These are phyloP conservation scores for Neoaliturus tenellus DNA, from an alignment of 2,888 invertebrate genomes.

Conservation along the genomic window DNA sequence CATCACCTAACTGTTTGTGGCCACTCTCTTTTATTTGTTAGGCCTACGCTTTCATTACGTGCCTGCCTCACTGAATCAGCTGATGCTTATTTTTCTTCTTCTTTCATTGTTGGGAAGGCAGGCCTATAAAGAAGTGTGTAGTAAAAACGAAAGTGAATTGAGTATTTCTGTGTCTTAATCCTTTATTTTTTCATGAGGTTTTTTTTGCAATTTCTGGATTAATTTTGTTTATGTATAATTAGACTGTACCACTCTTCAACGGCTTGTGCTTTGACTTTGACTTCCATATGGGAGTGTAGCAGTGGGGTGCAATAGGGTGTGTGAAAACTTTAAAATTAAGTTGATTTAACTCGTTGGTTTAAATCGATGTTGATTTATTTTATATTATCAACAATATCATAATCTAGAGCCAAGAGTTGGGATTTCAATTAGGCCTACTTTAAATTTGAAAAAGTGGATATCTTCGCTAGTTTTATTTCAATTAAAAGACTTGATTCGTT, in stretches of 20 bases:
- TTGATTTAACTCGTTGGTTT: no score
- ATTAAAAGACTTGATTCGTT: no score
- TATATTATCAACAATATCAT: no score
- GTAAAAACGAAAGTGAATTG: conserved; percentile 13
- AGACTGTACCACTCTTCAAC: not conserved
- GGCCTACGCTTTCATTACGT: conserved; percentile 16
- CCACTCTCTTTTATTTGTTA: conserved; percentile 15
- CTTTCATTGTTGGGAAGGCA: not conserved
- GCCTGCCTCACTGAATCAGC: conserved; percentile 20
- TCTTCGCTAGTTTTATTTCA: no score
- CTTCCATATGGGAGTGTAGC: not conserved
- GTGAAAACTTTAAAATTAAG: no score
- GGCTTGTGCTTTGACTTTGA: not conserved
- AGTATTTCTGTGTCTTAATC: not conserved
- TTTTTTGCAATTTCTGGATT: not conserved
- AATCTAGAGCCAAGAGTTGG: no score
- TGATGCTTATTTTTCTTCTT: conserved; percentile 30
- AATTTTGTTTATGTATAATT: not conserved
- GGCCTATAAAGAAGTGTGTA: conserved; percentile 18
- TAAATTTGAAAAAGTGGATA: no score
- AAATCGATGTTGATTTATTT: no score
- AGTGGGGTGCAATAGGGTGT: no score
- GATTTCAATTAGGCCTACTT: no score
- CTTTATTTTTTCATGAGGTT: not conserved
- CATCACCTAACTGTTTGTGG: conserved; percentile 30